Evolutionary conservation across 2,888 invertebrate genomes (phyloP).

Genomic region (Eilema caniola): DNA sequence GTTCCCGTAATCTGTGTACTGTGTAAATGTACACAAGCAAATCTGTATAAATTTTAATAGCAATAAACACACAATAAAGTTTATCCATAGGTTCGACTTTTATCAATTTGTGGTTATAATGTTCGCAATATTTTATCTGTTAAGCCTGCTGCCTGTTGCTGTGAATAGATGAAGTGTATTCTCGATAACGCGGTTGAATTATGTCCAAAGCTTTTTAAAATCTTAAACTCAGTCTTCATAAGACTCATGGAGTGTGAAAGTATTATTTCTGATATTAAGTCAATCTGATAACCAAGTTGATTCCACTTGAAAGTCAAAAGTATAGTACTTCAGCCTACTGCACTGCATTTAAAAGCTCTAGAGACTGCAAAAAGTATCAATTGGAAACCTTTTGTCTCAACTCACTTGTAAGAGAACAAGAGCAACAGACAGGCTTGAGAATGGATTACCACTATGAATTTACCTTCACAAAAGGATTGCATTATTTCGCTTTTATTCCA

Average conservation of each 20-base stretch:
- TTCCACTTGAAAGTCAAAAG: too few relatives aligned
- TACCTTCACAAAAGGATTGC: neutral
- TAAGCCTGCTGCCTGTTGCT: constrained; percentile 52
- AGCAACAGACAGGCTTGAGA: neutral
- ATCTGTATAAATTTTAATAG: constrained; percentile 25
- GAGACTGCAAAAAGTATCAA: neutral
- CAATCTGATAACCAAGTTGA: too few relatives aligned
- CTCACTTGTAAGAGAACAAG: neutral
- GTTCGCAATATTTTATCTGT: constrained; percentile 59
- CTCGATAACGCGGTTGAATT: constrained; percentile 4
- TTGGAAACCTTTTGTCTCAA: neutral
- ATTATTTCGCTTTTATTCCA: neutral
- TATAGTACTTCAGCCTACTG: too few relatives aligned
- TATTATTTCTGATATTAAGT: too few relatives aligned
- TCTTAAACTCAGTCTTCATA: neutral
- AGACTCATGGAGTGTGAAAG: too few relatives aligned
- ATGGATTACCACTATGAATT: neutral
- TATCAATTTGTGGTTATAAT: constrained; percentile 58
- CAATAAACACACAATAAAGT: constrained; percentile 44
- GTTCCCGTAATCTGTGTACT: neutral
- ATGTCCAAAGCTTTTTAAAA: neutral
- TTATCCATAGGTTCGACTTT: constrained; percentile 43
- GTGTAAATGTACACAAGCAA: constrained; percentile 1
- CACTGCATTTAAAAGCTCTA: too few relatives aligned
- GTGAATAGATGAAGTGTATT: constrained; percentile 14